A percentile compares a stretch with the other conserved stretches of the same genome.
Evolutionary conservation across 1,140 invertebrate genomes (phyloP).

Genomic region (Aporrectodea caliginosa): DNA sequence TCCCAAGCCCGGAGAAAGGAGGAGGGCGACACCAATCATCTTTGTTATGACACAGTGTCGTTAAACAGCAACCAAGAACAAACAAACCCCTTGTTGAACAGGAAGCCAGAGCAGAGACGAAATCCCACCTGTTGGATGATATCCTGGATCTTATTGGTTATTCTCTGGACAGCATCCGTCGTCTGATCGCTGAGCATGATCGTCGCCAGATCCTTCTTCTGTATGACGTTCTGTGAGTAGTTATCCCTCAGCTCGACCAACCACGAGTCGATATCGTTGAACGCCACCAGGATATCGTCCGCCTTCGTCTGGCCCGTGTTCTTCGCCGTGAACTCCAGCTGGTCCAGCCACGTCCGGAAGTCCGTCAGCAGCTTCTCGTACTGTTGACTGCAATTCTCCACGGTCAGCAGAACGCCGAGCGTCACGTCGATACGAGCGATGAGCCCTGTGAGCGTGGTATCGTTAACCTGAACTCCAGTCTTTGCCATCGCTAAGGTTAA

Average conservation of each 20-base stretch:
- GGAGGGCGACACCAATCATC: too few species aligned
- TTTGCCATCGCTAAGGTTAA: not conserved
- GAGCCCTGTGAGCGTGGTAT: not conserved
- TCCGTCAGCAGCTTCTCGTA: conserved; percentile 3
- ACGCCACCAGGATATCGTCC: conserved; percentile 7
- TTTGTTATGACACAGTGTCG: too few species aligned
- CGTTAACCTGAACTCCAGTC: not conserved
- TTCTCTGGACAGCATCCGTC: not conserved
- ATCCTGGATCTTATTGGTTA: not conserved
- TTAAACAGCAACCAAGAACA: too few species aligned
- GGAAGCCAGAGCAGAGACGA: too few species aligned
- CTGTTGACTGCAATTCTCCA: not conserved
- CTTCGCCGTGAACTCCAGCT: not conserved
- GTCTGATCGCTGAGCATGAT: not conserved
- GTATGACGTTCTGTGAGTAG: not conserved
- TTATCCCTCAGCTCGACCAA: not conserved
- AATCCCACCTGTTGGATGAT: conserved; percentile 12
- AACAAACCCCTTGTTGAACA: too few species aligned
- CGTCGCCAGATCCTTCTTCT: not conserved
- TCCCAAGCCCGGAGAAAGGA: too few species aligned
- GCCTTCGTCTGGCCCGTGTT: not conserved
- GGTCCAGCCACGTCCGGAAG: conserved; percentile 6
- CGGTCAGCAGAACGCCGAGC: not conserved
- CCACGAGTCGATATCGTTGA: conserved; percentile 16
- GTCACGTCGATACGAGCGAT: not conserved